These are phyloP conservation scores for Amphipyra tragopoginis DNA, from an alignment of 2,888 invertebrate genomes.

Conservation along the genomic window DNA sequence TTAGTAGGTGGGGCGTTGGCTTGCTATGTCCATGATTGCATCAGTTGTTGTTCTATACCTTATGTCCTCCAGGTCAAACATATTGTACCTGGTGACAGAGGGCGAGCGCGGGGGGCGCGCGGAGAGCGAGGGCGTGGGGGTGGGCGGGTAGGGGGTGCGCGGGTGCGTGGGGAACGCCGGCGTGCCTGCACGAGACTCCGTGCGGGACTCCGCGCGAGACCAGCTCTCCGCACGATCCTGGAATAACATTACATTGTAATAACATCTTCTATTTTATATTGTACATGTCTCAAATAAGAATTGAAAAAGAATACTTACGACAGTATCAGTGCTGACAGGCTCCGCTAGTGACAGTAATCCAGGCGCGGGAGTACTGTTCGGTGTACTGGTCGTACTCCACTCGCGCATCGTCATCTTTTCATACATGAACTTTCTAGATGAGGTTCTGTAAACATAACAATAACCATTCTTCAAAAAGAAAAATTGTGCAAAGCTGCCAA, in stretches of 20 bases:
- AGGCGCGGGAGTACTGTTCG: slow-evolving; percentile 78
- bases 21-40: background rate
- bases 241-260: background rate
- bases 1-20: too few species aligned
- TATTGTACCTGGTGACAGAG: slow-evolving; percentile 83
- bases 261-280: background rate
- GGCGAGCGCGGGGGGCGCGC: slow-evolving; percentile 95
- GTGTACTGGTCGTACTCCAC: slow-evolving; percentile 83
- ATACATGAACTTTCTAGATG: slow-evolving; percentile 88
- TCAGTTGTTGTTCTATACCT: slow-evolving; percentile 38
- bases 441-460: slow-evolving; percentile 76
- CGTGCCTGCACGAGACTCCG: slow-evolving; percentile 94
- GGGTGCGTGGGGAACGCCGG: slow-evolving; percentile 98
- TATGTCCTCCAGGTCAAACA: slow-evolving; percentile 51
- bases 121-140: slow-evolving; percentile 92
- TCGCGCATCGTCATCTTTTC: slow-evolving; percentile 88
- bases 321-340: slow-evolving; percentile 75
- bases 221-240: slow-evolving; percentile 92
- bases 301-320: slow-evolving; percentile 69
- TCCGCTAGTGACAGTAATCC: slow-evolving; percentile 86
- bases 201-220: slow-evolving; percentile 78
- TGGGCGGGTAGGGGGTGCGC: slow-evolving; percentile 95
- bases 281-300: background rate
- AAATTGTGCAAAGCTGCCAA: slow-evolving; percentile 21
- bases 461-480: slow-evolving; percentile 39